Percentiles rank a stretch among this genome's conserved stretches.
These are phyloP conservation scores for Trigoniulus corallinus DNA, from an alignment of 1,140 invertebrate species.

Conservation along the genomic window DNA sequence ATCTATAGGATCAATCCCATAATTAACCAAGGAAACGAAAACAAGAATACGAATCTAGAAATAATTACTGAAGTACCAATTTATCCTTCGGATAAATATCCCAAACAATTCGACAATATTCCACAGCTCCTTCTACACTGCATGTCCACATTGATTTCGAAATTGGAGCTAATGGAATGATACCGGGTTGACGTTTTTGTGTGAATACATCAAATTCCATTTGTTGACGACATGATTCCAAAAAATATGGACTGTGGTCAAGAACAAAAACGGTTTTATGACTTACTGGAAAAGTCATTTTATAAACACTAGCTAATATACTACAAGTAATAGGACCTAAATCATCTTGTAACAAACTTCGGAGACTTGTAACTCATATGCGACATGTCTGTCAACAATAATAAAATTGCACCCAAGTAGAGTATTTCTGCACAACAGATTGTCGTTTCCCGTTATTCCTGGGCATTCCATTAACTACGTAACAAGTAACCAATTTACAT, in stretches of 20 bases:
- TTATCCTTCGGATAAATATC: constrained; percentile 80
- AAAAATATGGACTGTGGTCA: constrained; percentile 78
- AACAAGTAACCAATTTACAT: too few relatives aligned
- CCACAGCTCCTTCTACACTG: constrained; percentile 78
- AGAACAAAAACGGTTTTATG: constrained; percentile 92
- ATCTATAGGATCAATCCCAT: too few relatives aligned
- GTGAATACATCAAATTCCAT: constrained; percentile 67
- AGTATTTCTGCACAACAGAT: too few relatives aligned
- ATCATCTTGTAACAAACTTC: too few relatives aligned
- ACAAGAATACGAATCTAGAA: background rate
- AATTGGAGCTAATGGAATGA: constrained; percentile 57
- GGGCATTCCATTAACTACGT: too few relatives aligned
- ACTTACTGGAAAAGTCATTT: constrained; percentile 43
- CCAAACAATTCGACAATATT: constrained; percentile 92
- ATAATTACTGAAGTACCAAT: constrained; percentile 38
- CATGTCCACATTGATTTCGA: constrained; percentile 88
- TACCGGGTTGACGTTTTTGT: constrained; percentile 37
- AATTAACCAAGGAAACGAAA: too few relatives aligned
- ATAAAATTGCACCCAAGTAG: too few relatives aligned
- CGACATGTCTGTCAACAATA: too few relatives aligned
- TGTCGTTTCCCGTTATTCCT: too few relatives aligned
- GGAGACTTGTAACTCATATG: too few relatives aligned
- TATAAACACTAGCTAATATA: too few relatives aligned
- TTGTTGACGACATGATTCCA: constrained; percentile 63
- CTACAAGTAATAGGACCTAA: too few relatives aligned